Evolutionary conservation across 2,797 vertebrate species (phyloP).

Genomic region (Hemitrygon akajei): DNA sequence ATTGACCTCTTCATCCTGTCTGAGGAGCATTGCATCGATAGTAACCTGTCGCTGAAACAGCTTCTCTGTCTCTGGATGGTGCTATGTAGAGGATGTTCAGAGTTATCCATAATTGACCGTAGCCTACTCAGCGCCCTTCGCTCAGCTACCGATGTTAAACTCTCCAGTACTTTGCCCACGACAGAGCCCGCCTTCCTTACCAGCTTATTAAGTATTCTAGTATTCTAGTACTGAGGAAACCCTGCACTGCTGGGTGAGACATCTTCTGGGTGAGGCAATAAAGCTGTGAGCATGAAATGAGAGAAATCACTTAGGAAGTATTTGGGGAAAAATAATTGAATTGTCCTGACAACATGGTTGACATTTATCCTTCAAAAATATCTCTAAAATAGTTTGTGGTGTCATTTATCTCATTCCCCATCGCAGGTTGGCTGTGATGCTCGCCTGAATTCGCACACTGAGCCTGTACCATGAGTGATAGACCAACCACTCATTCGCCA

Average conservation of each 20-base stretch:
- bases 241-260: neutral
- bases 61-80: no score
- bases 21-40: no score
- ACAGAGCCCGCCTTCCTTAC: no score
- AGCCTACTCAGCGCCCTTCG: no score
- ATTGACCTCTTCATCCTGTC: no score
- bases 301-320: neutral
- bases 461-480: neutral
- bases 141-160: no score
- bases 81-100: no score
- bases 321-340: neutral
- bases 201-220: no score
- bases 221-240: neutral
- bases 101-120: no score
- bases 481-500: neutral
- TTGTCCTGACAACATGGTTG: neutral
- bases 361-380: neutral
- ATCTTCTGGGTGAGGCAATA: neutral
- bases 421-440: neutral
- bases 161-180: no score
- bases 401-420: neutral
- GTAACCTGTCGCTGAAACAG: no score
- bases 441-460: neutral
- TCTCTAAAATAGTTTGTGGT: neutral
- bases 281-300: neutral